Conservation (phyloP, 2,888 invertebrate species). For the Drosophila nr. perissopoda region DNA sequence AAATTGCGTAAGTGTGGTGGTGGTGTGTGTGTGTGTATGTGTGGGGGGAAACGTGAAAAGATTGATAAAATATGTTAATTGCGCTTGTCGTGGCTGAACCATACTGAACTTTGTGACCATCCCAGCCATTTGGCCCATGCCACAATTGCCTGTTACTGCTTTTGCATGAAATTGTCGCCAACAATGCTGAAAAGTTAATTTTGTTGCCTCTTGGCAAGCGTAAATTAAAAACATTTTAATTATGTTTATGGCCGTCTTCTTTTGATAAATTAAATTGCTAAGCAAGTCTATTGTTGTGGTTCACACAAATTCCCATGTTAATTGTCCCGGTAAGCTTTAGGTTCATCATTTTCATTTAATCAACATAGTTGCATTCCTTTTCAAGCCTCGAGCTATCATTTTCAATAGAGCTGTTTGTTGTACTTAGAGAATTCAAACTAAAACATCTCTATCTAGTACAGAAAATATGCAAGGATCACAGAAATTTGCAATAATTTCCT, state of each 20-base stretch:
- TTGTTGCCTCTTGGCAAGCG: constrained; percentile 59
- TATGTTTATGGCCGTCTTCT: constrained; percentile 62
- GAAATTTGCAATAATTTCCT: constrained; percentile 2
- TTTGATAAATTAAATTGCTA: constrained; percentile 35
- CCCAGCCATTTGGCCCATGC: neutral
- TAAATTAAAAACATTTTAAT: constrained; percentile 74
- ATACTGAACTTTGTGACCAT: constrained; percentile 15
- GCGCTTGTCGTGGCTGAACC: constrained; percentile 58
- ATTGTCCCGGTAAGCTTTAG: neutral
- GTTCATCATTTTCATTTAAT: constrained; percentile 3
- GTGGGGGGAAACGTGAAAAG: constrained; percentile 45
- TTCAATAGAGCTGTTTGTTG: neutral
- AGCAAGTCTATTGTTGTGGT: constrained; percentile 7
- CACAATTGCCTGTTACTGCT: constrained; percentile 26
- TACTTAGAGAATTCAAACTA: neutral
- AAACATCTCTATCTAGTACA: neutral
- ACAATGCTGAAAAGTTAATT: constrained; percentile 78
- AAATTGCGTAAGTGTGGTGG: constrained; percentile 68
- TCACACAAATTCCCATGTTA: neutral
- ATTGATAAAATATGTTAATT: constrained; percentile 80
- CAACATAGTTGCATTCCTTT: neutral
- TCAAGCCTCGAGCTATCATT: neutral
- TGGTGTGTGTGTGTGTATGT: neutral
- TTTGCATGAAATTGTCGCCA: constrained; percentile 65
- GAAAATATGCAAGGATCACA: neutral